Evolutionary conservation across 1,140 invertebrate genomes (phyloP), one percentile per base, ranked within the genome.

Genomic region (Hirudo medicinalis): DNA sequence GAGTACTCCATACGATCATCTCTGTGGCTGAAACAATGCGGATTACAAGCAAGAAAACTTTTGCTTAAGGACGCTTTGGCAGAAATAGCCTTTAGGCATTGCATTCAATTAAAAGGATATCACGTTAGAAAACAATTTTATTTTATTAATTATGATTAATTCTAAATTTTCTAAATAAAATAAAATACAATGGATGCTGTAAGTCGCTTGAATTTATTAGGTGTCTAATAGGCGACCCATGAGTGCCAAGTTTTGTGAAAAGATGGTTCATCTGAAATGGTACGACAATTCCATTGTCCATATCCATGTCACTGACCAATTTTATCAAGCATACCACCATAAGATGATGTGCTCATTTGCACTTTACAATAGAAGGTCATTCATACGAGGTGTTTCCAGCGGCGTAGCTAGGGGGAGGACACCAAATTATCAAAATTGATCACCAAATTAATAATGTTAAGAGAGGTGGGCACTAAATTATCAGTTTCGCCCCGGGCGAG

Each of bases 1-100:
- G 57, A 63, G 11, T 63, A 25, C 29, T 25, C 22, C 4, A 25
- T 63, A 32, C 9, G 22, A 11, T 63, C 57, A 11, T 22, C 57
- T 63, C 4, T 25, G 11, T 63, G 57, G 57, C 19, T 63, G 57
- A 63, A 32, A 63, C 22, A 63, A 32, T 32, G 29, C 57, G 57
- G 57, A 63, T 63, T 63, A 63, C 4, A 63, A 63, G 22, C 57
- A 13, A 63, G 57, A 63, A 63, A 63, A 63, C 29, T 63, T 22
- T 63, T 63, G 29, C 29, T 63, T 63, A 25, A 63, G 11, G 57
- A 63, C 29, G 57, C 57, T 63, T 32, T 63, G 57, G 29, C 57
- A 32, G 20, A 63, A 63, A 32, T 63, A 32, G 57, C 57, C 3
- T 63, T 63, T 15, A 63, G 57, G 29, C 57, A 63, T 32, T 22